Evolutionary conservation across 2,797 vertebrate genomes (phyloP), one percentile per base, ranked within the genome.

Genomic region (Eupleurogrammus muticus): DNA sequence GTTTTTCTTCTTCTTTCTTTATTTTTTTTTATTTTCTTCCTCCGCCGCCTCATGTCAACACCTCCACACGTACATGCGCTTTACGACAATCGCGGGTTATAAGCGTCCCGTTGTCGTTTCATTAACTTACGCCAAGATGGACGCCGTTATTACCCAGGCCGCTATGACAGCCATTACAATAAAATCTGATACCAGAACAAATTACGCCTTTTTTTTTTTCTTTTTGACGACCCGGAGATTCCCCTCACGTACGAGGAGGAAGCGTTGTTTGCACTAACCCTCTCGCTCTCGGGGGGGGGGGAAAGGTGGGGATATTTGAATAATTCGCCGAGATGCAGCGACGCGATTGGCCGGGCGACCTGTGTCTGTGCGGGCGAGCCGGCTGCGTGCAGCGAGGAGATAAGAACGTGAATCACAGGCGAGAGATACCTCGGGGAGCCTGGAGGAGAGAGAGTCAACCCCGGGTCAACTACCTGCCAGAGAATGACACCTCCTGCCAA

Each of bases 301-400:
- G n/a, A n/a, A n/a, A n/a, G n/a, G n/a, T n/a, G n/a, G n/a, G n/a
- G n/a, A n/a, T n/a, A 89, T 91, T 91, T 92, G 77, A 90, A 92
- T 92, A 92, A 92, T 91, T 93, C 87, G 90, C 81, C 85, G 74
- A 80, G 90, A 92, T 92, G 87, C 84, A 85, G 16, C 67, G 62
- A 64, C 69, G 77, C 64, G 83, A 91, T 90, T 84, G 79, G 85
- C 83, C 77, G 77, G 34, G 72, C 21, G 71, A 90, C 87, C 87
- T 79, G 78, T 81, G 81, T 87, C 79, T 81, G 80, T 83, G 82
- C 23, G 67, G 79, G 73, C 87, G 46, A 20, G 70, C 80, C 79
- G 73, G 75, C 85, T 86, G 83, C 88, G 85, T 88, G 88, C 79
- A 17, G 66, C 1, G 57, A 48, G 65, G 80, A 90, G 90, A 93